Conservation (phyloP, 1,140 invertebrate species). For the Plectrocnemia conspersa region DNA sequence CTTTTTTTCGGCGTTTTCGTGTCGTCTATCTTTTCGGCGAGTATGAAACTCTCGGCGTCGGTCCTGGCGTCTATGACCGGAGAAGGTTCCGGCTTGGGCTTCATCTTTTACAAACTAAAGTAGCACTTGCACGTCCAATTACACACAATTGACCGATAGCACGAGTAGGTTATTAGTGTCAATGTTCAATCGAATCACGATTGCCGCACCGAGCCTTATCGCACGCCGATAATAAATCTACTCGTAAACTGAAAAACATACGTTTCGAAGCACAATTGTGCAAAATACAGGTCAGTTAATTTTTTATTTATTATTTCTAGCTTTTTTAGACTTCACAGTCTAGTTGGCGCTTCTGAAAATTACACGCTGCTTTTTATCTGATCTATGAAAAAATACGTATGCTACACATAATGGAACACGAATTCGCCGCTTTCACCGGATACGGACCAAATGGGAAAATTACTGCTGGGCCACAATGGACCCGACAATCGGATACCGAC, state of each 20-base stretch:
- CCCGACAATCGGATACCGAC: not conserved
- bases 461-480: slow-evolving; percentile 15
- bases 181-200: too few relatives aligned
- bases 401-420: not conserved
- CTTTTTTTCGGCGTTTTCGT: slow-evolving; percentile 46
- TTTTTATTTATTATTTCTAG: too few relatives aligned
- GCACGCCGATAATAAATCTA: too few relatives aligned
- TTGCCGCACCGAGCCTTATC: too few relatives aligned
- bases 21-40: slow-evolving; percentile 52
- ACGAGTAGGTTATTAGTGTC: too few relatives aligned
- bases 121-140: not conserved
- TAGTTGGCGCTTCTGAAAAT: not conserved
- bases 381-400: not conserved
- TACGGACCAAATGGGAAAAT: slow-evolving; percentile 20
- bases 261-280: too few relatives aligned
- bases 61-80: slow-evolving; percentile 39
- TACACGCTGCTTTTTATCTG: not conserved
- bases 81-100: slow-evolving; percentile 46
- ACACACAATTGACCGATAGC: slow-evolving; percentile 4
- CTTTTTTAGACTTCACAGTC: not conserved
- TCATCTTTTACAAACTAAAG: slow-evolving; percentile 38
- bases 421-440: slow-evolving; percentile 23
- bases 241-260: too few relatives aligned
- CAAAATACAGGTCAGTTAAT: too few relatives aligned
- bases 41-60: slow-evolving; percentile 47